phyloP scores from a whole-genome alignment of 2,113 vertebrate species.

The Tyrannus savana region DNA sequence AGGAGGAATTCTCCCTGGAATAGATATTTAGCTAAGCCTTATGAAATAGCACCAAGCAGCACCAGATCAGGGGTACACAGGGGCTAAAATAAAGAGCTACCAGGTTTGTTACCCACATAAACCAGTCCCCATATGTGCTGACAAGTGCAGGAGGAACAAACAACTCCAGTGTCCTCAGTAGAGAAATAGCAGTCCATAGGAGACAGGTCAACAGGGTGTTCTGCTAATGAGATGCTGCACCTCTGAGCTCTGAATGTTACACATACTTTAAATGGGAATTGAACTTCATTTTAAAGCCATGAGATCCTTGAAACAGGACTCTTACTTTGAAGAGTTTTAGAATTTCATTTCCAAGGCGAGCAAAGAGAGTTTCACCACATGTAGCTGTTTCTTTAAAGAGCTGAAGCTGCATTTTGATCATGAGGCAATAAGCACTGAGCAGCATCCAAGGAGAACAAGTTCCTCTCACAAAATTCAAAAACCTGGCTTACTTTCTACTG shows the following conservation, averaged over 20 bases:
- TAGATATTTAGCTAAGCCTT: not conserved
- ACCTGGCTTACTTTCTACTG: not conserved
- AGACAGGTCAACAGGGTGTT: not conserved
- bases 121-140: not conserved
- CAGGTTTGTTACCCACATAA: not conserved
- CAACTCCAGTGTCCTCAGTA: not conserved
- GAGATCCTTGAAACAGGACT: conserved; percentile 18
- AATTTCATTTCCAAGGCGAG: conserved; percentile 29
- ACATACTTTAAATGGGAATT: conserved; percentile 23
- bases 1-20: not conserved
- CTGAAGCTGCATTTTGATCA: conserved; percentile 22
- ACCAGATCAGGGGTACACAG: not conserved
- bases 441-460: not conserved
- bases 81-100: not conserved
- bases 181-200: not conserved
- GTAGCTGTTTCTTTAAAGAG: conserved; percentile 15
- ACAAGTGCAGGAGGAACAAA: not conserved
- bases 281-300: conserved; percentile 6
- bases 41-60: not conserved
- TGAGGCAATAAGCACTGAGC: not conserved
- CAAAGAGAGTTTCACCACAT: conserved; percentile 18
- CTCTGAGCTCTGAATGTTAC: not conserved
- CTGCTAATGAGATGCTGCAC: conserved; percentile 6
- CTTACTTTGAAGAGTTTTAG: conserved; percentile 26
- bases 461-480: not conserved